Percentiles rank a stretch among this genome's conserved stretches.
phyloP scores from a whole-genome alignment of 1,140 invertebrate genomes.

The Calycopis cecrops region DNA sequence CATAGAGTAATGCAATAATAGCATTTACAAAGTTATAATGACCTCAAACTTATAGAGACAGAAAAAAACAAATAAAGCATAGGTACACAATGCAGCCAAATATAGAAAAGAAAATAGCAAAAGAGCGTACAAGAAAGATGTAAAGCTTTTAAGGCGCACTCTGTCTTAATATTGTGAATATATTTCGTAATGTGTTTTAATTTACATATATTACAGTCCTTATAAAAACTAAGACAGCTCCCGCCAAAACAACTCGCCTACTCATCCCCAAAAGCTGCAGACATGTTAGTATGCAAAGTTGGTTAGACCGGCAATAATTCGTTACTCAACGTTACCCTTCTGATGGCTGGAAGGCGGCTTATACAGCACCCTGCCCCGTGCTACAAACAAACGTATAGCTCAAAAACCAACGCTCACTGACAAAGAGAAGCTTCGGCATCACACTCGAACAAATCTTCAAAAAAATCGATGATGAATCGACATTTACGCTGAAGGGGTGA shows the following conservation, averaged over 20 bases:
- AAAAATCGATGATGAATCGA: no score
- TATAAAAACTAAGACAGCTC: conserved; percentile 34
- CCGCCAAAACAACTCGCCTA: conserved; percentile 50
- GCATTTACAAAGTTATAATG: no score
- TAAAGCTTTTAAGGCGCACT: conserved; percentile 27
- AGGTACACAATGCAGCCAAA: no score
- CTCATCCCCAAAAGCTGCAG: conserved; percentile 47
- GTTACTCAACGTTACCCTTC: conserved; percentile 63
- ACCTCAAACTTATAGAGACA: no score
- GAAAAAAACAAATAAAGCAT: no score
- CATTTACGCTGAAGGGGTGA: no score
- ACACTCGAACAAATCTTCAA: conserved; percentile 32
- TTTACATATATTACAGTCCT: conserved; percentile 23
- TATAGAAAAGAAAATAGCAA: no score
- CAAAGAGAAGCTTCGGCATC: conserved; percentile 17
- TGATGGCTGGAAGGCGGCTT: conserved; percentile 64
- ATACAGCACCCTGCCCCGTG: conserved; percentile 53
- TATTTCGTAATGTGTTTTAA: not conserved
- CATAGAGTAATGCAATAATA: no score
- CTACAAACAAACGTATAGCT: conserved; percentile 67
- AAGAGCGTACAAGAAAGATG: no score
- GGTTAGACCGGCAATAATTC: conserved; percentile 42
- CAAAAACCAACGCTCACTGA: conserved; percentile 37
- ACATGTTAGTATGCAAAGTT: conserved; percentile 49
- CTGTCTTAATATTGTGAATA: conserved; percentile 38